Evolutionary conservation across 2,113 vertebrate genomes (phyloP).

Genomic region (Channa argus): DNA sequence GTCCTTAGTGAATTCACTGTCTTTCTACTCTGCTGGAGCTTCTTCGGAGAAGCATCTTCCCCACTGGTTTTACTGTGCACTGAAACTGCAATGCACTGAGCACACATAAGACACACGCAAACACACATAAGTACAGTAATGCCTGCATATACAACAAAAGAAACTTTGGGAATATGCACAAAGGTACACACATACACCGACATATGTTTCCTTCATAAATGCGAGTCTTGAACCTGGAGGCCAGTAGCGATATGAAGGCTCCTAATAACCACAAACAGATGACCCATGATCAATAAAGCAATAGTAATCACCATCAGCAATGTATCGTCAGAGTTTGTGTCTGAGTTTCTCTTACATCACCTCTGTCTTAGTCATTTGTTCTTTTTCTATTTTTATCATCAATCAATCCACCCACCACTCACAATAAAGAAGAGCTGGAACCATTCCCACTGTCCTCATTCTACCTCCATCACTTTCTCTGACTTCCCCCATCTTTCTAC

Average conservation of each 20-base stretch:
- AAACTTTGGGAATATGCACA: background rate
- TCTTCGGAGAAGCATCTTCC: background rate
- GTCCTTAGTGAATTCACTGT: background rate
- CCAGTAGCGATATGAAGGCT: constrained; percentile 17
- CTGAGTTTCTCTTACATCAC: constrained; percentile 43
- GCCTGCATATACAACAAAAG: background rate
- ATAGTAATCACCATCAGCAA: constrained; percentile 26
- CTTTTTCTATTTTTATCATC: constrained; percentile 14
- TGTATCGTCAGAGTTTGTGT: background rate
- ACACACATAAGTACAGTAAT: background rate
- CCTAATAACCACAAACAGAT: constrained; percentile 35
- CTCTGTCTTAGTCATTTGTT: constrained; percentile 41
- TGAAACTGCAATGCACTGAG: background rate
- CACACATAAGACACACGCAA: background rate
- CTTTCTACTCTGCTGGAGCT: background rate
- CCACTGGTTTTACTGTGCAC: background rate
- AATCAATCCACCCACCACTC: constrained; percentile 41
- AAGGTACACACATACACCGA: background rate
- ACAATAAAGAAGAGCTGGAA: constrained; percentile 41
- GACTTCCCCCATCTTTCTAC: background rate
- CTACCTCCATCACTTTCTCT: constrained; percentile 25
- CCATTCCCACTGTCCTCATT: constrained; percentile 40
- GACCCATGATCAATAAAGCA: constrained; percentile 35
- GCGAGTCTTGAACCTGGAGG: constrained; percentile 1
- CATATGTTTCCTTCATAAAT: constrained; percentile 35